Conservation (phyloP, 2,797 vertebrate species). For the Enteromius treurensis region DNA sequence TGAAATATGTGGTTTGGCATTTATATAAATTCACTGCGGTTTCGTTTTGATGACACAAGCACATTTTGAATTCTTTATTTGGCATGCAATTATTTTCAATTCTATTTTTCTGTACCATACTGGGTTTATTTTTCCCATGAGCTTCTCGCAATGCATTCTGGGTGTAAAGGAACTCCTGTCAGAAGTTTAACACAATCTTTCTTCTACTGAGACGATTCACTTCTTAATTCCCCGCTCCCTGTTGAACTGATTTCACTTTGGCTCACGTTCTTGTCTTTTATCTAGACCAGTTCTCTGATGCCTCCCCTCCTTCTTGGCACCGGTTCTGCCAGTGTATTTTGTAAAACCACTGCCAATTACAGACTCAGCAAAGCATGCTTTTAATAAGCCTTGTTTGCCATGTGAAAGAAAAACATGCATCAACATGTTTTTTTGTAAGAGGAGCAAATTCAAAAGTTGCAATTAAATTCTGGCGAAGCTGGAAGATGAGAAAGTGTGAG, state of each 20-base stretch:
- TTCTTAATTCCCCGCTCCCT: conserved; percentile 27
- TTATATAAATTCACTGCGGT: not conserved
- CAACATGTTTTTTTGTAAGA: conserved; percentile 24
- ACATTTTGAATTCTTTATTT: not conserved
- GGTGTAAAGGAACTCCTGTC: not conserved
- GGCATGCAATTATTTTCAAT: no score
- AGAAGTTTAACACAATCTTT: not conserved
- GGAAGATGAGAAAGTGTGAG: conserved; percentile 4
- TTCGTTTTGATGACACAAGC: not conserved
- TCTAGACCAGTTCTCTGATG: conserved; percentile 4
- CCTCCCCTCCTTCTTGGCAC: conserved; percentile 13
- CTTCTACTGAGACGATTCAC: conserved; percentile 5
- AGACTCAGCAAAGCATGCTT: conserved; percentile 29
- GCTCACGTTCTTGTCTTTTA: conserved; percentile 42
- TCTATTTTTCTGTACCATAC: not conserved
- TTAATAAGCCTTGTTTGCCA: conserved; percentile 45
- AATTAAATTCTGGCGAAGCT: conserved; percentile 7
- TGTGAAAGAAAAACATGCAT: conserved; percentile 23
- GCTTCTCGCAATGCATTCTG: not conserved
- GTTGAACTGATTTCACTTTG: conserved; percentile 24
- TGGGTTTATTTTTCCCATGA: not conserved
- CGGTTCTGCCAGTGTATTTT: conserved; percentile 4
- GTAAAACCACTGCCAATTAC: conserved; percentile 20
- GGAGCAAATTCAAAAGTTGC: conserved; percentile 39
- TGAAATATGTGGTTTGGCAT: not conserved